phyloP scores from a whole-genome alignment of 2,888 invertebrate species.

The Plagiodera versicolora region DNA sequence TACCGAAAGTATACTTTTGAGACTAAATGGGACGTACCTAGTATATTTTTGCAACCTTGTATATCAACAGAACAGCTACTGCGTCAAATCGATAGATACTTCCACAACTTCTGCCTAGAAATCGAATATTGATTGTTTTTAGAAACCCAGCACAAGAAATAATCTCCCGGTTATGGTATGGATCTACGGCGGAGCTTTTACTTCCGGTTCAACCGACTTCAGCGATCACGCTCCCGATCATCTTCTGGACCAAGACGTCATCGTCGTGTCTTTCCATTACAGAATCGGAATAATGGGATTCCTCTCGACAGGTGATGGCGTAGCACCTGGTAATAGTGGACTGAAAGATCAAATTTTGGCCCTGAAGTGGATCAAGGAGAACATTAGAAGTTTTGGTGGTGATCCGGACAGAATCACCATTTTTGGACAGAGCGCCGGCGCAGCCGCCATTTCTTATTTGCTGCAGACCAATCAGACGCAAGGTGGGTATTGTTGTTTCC shows the following conservation, averaged over 20 bases:
- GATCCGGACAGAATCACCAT: conserved; percentile 68
- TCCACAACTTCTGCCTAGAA: too few relatives aligned
- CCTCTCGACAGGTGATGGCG: conserved; percentile 70
- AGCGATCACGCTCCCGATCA: conserved; percentile 38
- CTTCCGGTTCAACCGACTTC: conserved; percentile 43
- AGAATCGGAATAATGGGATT: conserved; percentile 68
- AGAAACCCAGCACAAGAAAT: conserved; percentile 5
- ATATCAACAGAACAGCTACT: too few relatives aligned
- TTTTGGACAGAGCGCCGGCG: conserved; percentile 72
- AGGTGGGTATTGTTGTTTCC: conserved; percentile 9
- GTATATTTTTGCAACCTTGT: too few relatives aligned
- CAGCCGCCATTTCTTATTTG: conserved; percentile 51
- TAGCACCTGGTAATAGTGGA: conserved; percentile 70
- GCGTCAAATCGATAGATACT: too few relatives aligned
- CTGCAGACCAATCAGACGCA: conserved; percentile 15
- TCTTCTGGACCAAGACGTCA: conserved; percentile 65
- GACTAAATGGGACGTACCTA: too few relatives aligned
- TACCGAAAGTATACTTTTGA: too few relatives aligned
- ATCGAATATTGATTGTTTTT: too few relatives aligned
- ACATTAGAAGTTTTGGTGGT: conserved; percentile 71
- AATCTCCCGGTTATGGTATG: conserved; percentile 51
- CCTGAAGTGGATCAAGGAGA: conserved; percentile 67
- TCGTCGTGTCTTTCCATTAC: conserved; percentile 71
- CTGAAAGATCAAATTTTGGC: conserved; percentile 73
- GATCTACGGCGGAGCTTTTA: conserved; percentile 54